Conservation (phyloP, 2,113 vertebrate genomes). For the Noturus placidus region DNA sequence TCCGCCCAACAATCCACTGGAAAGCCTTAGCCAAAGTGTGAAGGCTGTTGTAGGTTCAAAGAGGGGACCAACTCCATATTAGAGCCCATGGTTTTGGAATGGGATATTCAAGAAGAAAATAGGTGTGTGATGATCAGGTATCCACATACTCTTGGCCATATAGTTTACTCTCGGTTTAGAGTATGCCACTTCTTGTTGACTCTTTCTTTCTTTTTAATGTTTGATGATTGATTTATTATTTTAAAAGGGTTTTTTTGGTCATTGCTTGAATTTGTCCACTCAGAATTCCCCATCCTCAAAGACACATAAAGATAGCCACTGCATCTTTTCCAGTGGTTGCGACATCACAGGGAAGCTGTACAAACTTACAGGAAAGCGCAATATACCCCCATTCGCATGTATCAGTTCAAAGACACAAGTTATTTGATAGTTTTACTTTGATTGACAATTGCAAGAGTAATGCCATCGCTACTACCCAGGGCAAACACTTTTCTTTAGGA, state of each 20-base stretch:
- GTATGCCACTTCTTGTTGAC: not conserved
- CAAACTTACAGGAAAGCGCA: not conserved
- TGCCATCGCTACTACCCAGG: not conserved
- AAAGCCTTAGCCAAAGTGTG: not conserved
- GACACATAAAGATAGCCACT: not conserved
- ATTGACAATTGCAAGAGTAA: not conserved
- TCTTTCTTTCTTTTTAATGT: not conserved
- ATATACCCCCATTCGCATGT: not conserved
- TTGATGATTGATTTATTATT: not conserved
- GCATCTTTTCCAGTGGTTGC: not conserved
- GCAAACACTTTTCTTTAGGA: not conserved
- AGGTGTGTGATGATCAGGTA: not conserved
- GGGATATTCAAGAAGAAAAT: not conserved
- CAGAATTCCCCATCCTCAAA: not conserved
- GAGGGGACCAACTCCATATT: not conserved
- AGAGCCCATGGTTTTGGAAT: not conserved
- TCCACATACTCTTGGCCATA: not conserved
- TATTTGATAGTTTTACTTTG: not conserved
- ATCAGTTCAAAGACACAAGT: not conserved
- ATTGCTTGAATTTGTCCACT: not conserved
- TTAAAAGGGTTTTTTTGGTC: not conserved
- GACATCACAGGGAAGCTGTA: not conserved
- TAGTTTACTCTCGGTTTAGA: not conserved
- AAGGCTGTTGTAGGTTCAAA: not conserved
- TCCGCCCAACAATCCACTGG: not conserved